Evolutionary conservation across 1,140 invertebrate genomes (phyloP).

Genomic region (Adoxophyes honmai): DNA sequence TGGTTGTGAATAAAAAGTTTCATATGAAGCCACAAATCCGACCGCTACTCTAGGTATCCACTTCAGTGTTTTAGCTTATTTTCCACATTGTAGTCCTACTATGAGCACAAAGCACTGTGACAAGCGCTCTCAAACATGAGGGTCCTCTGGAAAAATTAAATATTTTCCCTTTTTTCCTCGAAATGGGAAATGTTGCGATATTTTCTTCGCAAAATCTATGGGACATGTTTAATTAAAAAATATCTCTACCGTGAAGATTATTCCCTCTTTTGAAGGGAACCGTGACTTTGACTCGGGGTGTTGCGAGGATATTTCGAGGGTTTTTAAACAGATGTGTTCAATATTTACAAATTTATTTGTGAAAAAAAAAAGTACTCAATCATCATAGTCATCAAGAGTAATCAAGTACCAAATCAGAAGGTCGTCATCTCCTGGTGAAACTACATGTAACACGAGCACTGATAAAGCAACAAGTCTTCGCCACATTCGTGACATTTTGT

Average conservation of each 20-base stretch:
- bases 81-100: constrained; percentile 5
- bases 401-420: too few species aligned
- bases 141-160: constrained; percentile 5
- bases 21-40: too few species aligned
- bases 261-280: too few species aligned
- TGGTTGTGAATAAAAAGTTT: too few species aligned
- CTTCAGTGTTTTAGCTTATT: constrained; percentile 14
- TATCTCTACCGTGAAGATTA: not conserved
- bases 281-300: too few species aligned
- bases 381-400: too few species aligned
- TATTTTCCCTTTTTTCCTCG: constrained; percentile 8
- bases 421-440: too few species aligned
- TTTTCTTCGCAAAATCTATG: not conserved
- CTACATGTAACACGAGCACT: constrained; percentile 51
- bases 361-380: too few species aligned
- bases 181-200: constrained; percentile 15
- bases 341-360: too few species aligned
- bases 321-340: too few species aligned
- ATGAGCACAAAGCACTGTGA: constrained; percentile 9
- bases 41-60: not conserved
- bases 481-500: constrained; percentile 55
- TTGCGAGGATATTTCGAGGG: too few species aligned
- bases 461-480: constrained; percentile 71
- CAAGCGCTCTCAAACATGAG: constrained; percentile 1
- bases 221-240: constrained; percentile 11